Base-by-base conservation (phyloP, 2,888 invertebrate species). In the Dryocosmus kuriphilus region DNA sequence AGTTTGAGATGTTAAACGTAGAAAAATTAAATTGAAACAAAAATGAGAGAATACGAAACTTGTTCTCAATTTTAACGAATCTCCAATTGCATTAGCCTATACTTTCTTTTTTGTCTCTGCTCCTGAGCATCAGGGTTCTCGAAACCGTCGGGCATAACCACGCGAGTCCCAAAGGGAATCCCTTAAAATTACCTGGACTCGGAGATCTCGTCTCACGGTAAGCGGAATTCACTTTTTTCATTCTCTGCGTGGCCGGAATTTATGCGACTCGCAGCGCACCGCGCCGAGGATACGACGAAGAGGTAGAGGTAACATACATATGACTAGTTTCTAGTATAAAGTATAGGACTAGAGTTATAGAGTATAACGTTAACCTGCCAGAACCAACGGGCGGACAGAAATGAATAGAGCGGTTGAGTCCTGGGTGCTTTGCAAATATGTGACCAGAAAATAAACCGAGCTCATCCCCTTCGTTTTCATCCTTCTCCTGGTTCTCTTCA, bases 371-470 rank as follows among this genome's bases (percentile, higher is more conserved):
- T 35, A 32, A 35, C 19, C 35, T 63, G 35, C 30, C n/a, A 63
- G 32, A 63, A 22, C 65, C 77, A 71, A 78, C 77, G 77, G 85
- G 83, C 86, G 82, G 87, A 87, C 88, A 87, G 85, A 86, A 89
- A 89, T 89, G 89, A 89, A 89, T 89, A 88, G 89, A 89, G 86
- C 86, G 80, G 84, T 63, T 63, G 62, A 83, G 84, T 83, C 86
- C 84, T 76, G 86, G 88, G 86, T 89, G 88, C 89, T 89, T 89
- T 89, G 88, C 89, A 88, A 89, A 89, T 89, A 89, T 89, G 89
- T 89, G 89, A 89, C 89, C 87, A 86, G 89, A 89, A 89, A 89
- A 89, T 87, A 89, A 87, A 89, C 85, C 81, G 81, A 80, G 83
- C 76, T 79, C 80, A 41, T 65, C 61, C 61, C 71, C 46, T 71